Evolutionary conservation across 2,113 vertebrate genomes (phyloP).

Genomic region (Scalopus aquaticus): DNA sequence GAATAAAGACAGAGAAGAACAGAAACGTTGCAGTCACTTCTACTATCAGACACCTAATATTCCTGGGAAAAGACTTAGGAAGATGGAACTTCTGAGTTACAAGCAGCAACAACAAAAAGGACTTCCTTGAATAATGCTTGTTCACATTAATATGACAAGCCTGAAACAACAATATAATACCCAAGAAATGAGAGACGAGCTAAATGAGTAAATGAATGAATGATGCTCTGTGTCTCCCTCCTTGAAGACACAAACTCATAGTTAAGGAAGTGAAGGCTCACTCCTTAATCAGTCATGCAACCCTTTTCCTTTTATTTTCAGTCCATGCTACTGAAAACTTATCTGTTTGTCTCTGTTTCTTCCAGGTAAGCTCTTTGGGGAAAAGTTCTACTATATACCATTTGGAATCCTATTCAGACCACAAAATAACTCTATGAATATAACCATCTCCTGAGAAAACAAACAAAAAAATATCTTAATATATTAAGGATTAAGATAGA

Average conservation of each 20-base stretch:
- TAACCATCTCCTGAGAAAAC: background rate
- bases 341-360: background rate
- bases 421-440: background rate
- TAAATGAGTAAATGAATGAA: background rate
- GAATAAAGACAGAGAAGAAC: background rate
- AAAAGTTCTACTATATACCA: background rate
- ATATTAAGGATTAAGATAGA: background rate
- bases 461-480: background rate
- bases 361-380: background rate
- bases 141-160: background rate
- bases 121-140: background rate
- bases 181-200: background rate
- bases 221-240: background rate
- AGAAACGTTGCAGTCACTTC: background rate
- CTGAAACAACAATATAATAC: background rate
- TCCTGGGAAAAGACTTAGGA: background rate
- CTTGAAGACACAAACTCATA: background rate
- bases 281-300: background rate
- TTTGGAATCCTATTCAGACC: background rate
- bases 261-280: background rate
- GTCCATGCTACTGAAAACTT: background rate
- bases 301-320: background rate
- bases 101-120: background rate
- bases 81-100: background rate
- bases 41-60: background rate